A percentile compares a stretch with the other conserved stretches of the same genome.
These are phyloP conservation scores for Cnemophilus loriae DNA, from an alignment of 2,113 vertebrate genomes.

Conservation along the genomic window DNA sequence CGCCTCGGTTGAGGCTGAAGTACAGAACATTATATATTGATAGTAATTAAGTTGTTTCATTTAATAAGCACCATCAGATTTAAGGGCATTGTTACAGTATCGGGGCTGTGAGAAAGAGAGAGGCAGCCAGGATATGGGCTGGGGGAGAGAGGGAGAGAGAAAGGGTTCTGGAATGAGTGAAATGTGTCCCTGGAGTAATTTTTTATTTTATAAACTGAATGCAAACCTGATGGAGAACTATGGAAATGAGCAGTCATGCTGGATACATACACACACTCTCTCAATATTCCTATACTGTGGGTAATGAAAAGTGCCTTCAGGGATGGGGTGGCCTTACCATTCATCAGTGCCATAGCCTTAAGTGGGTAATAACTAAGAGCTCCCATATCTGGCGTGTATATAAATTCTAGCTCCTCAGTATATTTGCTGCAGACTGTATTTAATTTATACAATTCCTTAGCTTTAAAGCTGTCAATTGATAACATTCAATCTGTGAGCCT, in stretches of 20 bases:
- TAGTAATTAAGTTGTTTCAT: constrained; percentile 74
- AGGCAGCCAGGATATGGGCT: background rate
- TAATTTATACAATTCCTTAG: constrained; percentile 72
- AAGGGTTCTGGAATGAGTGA: constrained; percentile 63
- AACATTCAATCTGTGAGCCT: constrained; percentile 64
- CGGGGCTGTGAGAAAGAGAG: background rate
- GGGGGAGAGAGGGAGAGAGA: background rate
- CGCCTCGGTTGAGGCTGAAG: constrained; percentile 41
- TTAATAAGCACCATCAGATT: constrained; percentile 69
- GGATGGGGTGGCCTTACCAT: constrained; percentile 67
- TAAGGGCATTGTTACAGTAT: constrained; percentile 55
- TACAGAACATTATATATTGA: constrained; percentile 68
- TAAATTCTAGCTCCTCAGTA: constrained; percentile 70
- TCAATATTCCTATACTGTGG: constrained; percentile 58
- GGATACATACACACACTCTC: constrained; percentile 41
- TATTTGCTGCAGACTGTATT: constrained; percentile 60
- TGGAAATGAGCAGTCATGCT: constrained; percentile 65
- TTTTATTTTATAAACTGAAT: constrained; percentile 69
- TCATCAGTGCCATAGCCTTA: constrained; percentile 70
- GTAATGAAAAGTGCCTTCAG: constrained; percentile 72
- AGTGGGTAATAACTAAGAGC: constrained; percentile 73
- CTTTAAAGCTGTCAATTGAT: constrained; percentile 72
- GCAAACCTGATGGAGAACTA: constrained; percentile 69
- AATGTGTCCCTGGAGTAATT: constrained; percentile 61
- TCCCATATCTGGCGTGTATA: constrained; percentile 65